Percentiles rank a stretch among this genome's conserved stretches.
Conservation (phyloP, 2,888 invertebrate species). For the Hirtodrosophila confusa region DNA sequence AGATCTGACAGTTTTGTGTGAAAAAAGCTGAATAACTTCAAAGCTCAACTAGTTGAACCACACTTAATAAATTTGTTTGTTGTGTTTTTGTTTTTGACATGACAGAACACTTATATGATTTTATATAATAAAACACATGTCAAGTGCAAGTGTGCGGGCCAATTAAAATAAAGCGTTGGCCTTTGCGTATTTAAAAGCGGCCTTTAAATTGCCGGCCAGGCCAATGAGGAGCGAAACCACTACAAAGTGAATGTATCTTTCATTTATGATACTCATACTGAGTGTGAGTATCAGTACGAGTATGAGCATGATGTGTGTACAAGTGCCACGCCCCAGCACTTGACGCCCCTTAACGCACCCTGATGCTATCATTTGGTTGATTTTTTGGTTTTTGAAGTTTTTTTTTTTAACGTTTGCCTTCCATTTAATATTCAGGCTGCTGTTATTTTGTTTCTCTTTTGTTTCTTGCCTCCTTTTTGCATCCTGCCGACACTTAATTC, state of each 20-base stretch:
- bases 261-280: slow-evolving; percentile 31
- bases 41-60: no score
- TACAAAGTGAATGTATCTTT: slow-evolving; percentile 54
- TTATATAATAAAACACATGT: not conserved
- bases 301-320: slow-evolving; percentile 1
- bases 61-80: no score
- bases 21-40: no score
- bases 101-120: no score
- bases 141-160: slow-evolving; percentile 35
- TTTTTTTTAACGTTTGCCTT: slow-evolving; percentile 3
- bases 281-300: not conserved
- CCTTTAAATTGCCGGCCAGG: slow-evolving; percentile 51
- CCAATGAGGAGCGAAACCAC: slow-evolving; percentile 60
- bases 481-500: slow-evolving; percentile 52
- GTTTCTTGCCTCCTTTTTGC: not conserved
- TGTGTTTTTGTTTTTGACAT: no score
- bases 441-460: not conserved
- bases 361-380: not conserved
- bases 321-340: slow-evolving; percentile 14
- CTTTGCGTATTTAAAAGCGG: slow-evolving; percentile 43
- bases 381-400: slow-evolving; percentile 10
- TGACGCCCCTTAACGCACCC: slow-evolving; percentile 5
- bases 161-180: slow-evolving; percentile 47
- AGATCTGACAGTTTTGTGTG: no score
- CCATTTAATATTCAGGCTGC: not conserved